Evolutionary conservation across 1,140 invertebrate species (phyloP).

Genomic region (Calliopsis andreniformis): DNA sequence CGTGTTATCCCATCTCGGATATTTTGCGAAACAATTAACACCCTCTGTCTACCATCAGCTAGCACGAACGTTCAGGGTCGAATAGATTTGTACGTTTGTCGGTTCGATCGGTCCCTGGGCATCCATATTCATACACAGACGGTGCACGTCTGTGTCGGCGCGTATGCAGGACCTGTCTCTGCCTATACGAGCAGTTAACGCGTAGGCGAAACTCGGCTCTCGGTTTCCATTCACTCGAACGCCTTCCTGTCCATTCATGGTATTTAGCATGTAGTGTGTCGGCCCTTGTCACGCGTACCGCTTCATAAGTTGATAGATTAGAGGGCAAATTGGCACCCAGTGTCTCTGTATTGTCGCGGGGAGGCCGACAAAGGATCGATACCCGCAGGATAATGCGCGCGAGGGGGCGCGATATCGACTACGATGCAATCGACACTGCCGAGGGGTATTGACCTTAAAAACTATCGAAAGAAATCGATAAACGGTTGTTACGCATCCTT

Average conservation of each 20-base stretch:
- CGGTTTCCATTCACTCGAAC: slow-evolving; percentile 70
- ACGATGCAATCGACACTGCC: background rate
- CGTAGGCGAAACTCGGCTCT: slow-evolving; percentile 64
- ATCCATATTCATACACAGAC: slow-evolving; percentile 26
- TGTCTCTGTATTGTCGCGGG: slow-evolving; percentile 8
- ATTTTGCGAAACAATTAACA: slow-evolving; percentile 3
- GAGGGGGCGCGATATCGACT: background rate
- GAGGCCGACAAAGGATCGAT: slow-evolving; percentile 28
- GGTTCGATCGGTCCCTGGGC: background rate
- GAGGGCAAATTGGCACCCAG: slow-evolving; percentile 26
- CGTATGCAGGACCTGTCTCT: slow-evolving; percentile 51
- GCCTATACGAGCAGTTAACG: slow-evolving; percentile 37
- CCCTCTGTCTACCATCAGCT: background rate
- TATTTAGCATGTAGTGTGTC: slow-evolving; percentile 53
- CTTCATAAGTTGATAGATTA: slow-evolving; percentile 46
- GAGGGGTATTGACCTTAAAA: background rate
- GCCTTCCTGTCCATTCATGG: slow-evolving; percentile 72
- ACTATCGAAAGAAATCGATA: background rate
- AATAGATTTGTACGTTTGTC: background rate
- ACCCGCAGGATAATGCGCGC: background rate
- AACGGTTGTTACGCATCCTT: background rate
- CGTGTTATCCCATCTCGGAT: background rate
- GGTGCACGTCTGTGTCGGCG: slow-evolving; percentile 20
- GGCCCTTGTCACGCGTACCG: slow-evolving; percentile 45
- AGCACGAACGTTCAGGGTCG: background rate